Conservation (phyloP, 2,797 vertebrate species). For the Bovichtus variegatus region DNA sequence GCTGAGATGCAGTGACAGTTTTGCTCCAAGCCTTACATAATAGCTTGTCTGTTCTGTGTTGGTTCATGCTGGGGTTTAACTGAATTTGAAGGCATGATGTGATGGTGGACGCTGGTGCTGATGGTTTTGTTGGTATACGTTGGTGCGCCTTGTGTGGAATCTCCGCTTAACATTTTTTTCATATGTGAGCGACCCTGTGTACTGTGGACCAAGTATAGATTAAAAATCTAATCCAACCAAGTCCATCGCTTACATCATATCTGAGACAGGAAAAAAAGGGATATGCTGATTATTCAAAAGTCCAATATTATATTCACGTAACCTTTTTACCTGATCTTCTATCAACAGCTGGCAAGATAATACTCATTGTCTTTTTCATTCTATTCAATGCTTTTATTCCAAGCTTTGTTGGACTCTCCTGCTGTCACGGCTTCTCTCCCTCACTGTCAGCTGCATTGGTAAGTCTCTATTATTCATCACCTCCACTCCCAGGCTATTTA, state of each 20-base stretch:
- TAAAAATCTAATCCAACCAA: neutral
- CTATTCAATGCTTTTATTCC: conserved; percentile 16
- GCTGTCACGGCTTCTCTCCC: conserved; percentile 54
- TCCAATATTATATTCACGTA: neutral
- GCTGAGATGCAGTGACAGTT: conserved; percentile 33
- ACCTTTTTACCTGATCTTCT: neutral
- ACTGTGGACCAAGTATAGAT: neutral
- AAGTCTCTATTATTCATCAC: conserved; percentile 84
- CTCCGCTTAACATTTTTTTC: neutral
- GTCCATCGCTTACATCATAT: neutral
- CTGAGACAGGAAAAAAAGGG: neutral
- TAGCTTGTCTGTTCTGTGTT: neutral
- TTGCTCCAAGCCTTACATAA: conserved; percentile 2
- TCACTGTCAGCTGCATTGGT: conserved; percentile 62
- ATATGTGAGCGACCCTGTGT: too few species aligned
- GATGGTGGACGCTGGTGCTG: conserved; percentile 4
- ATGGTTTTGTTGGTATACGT: neutral
- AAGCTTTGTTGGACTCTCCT: conserved; percentile 41
- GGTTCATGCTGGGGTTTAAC: neutral
- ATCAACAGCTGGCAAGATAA: neutral
- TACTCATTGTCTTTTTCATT: conserved; percentile 2
- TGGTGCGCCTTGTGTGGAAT: neutral
- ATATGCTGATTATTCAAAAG: neutral
- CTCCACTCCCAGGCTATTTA: conserved; percentile 81
- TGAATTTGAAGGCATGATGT: neutral